phyloP scores from a whole-genome alignment of 2,113 vertebrate genomes.

The Perccottus glenii region DNA sequence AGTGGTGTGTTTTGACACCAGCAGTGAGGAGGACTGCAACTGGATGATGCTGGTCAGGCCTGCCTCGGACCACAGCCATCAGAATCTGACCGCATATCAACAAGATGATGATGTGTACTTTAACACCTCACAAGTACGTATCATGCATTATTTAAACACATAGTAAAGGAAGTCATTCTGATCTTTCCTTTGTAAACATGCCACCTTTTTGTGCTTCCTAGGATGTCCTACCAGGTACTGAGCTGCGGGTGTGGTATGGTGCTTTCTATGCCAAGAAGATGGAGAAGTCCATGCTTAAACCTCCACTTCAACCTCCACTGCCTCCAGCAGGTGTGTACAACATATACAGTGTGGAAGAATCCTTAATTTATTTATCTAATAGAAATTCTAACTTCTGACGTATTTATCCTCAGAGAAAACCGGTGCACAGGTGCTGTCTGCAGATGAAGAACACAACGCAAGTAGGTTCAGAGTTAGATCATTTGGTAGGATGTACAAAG shows the following conservation, averaged over 20 bases:
- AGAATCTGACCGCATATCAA: slow-evolving; percentile 96
- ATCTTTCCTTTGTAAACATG: too few species aligned
- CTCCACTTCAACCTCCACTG: slow-evolving; percentile 70
- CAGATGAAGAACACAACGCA: slow-evolving; percentile 41
- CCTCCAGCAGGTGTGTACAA: slow-evolving; percentile 74
- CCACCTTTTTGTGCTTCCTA: slow-evolving; percentile 30
- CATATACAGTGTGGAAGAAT: background rate
- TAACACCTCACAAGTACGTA: slow-evolving; percentile 88
- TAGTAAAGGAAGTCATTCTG: too few species aligned
- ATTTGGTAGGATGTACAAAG: too few species aligned
- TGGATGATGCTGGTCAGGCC: slow-evolving; percentile 99
- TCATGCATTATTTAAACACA: too few species aligned
- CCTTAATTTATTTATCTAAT: background rate
- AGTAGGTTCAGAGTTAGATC: slow-evolving; percentile 41
- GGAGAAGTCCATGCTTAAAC: slow-evolving; percentile 90
- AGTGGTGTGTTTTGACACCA: slow-evolving; percentile 88
- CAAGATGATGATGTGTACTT: slow-evolving; percentile 93
- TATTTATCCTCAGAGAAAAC: slow-evolving; percentile 28
- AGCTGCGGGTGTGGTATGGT: slow-evolving; percentile 97
- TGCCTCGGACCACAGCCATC: slow-evolving; percentile 85
- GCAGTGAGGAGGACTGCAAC: slow-evolving; percentile 95
- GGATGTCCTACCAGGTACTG: slow-evolving; percentile 89
- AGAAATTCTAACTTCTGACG: background rate
- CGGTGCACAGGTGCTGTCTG: slow-evolving; percentile 10
- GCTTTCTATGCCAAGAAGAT: slow-evolving; percentile 99